A percentile compares a stretch with the other conserved stretches of the same genome.
Evolutionary conservation across 2,888 invertebrate species (phyloP).

Genomic region (Eupithecia centaureata): DNA sequence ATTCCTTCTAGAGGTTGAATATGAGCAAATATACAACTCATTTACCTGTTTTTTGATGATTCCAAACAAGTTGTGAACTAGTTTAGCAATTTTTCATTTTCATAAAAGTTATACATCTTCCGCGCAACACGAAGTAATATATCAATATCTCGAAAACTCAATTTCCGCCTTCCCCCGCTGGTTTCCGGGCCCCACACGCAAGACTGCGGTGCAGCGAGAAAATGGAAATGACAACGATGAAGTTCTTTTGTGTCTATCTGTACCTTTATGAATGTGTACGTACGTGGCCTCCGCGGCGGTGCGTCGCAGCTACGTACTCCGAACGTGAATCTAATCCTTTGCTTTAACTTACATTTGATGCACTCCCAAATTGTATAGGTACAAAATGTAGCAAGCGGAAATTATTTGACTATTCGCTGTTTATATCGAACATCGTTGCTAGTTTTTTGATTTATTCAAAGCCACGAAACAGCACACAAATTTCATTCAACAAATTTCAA

Average conservation of each 20-base stretch:
- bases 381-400: not conserved
- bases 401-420: not conserved
- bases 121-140: not conserved
- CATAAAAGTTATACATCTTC: conserved; percentile 1
- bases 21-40: not conserved
- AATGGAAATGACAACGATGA: conserved; percentile 74
- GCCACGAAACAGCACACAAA: no score
- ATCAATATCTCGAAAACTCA: conserved; percentile 1
- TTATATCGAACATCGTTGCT: not conserved
- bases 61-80: not conserved
- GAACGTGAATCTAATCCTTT: conserved; percentile 34
- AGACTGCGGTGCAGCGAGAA: conserved; percentile 63
- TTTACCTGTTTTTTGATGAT: not conserved
- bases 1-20: not conserved
- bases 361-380: not conserved
- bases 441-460: not conserved
- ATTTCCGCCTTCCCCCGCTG: conserved; percentile 27
- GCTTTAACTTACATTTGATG: conserved; percentile 11
- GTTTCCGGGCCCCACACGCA: conserved; percentile 50
- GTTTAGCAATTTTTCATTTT: not conserved
- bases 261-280: conserved; percentile 23
- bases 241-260: conserved; percentile 63
- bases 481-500: no score
- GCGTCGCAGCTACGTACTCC: conserved; percentile 20
- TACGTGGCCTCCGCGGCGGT: conserved; percentile 16